phyloP scores from a whole-genome alignment of 2,888 invertebrate species.

The Brachyptera putata region DNA sequence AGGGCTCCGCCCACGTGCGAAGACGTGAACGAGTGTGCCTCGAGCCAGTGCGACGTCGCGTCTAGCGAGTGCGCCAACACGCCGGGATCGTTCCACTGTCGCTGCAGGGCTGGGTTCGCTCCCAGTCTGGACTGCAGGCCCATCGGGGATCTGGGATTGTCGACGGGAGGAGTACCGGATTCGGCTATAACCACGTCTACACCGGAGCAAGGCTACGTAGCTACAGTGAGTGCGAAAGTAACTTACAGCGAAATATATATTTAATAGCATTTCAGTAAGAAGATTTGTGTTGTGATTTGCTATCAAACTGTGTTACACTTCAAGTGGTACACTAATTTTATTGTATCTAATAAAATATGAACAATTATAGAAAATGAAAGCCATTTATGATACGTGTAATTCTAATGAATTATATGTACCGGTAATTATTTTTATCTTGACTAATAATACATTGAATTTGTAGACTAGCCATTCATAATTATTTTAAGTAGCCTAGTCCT shows the following conservation, averaged over 20 bases:
- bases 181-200: constrained; percentile 82
- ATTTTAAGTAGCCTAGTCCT: too few relatives aligned
- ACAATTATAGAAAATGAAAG: too few relatives aligned
- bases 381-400: too few relatives aligned
- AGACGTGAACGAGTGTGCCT: constrained; percentile 86
- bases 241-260: background rate
- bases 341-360: too few relatives aligned
- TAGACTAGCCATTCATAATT: too few relatives aligned
- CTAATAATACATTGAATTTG: too few relatives aligned
- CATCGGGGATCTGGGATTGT: constrained; percentile 81
- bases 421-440: too few relatives aligned
- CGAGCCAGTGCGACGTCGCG: constrained; percentile 83
- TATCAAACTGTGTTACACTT: background rate
- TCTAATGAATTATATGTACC: too few relatives aligned
- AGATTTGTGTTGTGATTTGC: background rate
- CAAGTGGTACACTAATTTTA: constrained; percentile 4
- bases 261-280: background rate
- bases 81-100: constrained; percentile 79
- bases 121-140: constrained; percentile 86
- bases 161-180: constrained; percentile 85
- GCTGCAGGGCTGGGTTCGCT: constrained; percentile 77
- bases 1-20: background rate
- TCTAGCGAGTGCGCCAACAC: constrained; percentile 89
- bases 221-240: constrained; percentile 57
- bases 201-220: constrained; percentile 75